Conservation (phyloP, 2,113 vertebrate species). For the Sciurus niger region DNA sequence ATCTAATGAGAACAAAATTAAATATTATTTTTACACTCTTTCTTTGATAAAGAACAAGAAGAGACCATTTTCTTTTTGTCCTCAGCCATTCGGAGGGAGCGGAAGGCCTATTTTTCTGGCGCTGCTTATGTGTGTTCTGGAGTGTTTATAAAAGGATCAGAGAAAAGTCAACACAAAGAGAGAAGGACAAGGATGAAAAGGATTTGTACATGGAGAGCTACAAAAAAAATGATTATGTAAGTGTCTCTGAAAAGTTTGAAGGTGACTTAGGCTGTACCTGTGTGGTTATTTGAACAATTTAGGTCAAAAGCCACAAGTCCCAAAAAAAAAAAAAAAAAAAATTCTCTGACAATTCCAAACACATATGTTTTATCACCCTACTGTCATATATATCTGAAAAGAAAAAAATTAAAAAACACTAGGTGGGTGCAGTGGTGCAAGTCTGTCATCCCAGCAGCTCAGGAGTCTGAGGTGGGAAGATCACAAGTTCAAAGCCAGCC, state of each 20-base stretch:
- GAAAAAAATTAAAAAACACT: too few species aligned
- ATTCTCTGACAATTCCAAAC: not conserved
- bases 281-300: conserved; percentile 38
- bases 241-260: not conserved
- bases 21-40: conserved; percentile 44
- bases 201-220: not conserved
- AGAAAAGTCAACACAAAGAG: conserved; percentile 73
- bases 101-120: conserved; percentile 81
- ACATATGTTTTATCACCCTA: not conserved
- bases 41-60: conserved; percentile 15
- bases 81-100: conserved; percentile 3
- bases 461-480: too few species aligned
- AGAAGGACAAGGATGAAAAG: conserved; percentile 62
- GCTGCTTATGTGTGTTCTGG: conserved; percentile 77
- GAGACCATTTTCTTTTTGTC: not conserved
- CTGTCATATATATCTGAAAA: too few species aligned
- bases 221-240: not conserved
- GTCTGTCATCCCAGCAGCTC: too few species aligned
- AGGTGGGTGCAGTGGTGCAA: too few species aligned
- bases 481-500: too few species aligned
- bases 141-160: conserved; percentile 80
- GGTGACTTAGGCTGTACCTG: not conserved
- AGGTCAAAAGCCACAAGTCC: not conserved
- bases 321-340: not conserved
- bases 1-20: not conserved